phyloP scores from a whole-genome alignment of 2,113 vertebrate species.

The Bubo bubo region DNA sequence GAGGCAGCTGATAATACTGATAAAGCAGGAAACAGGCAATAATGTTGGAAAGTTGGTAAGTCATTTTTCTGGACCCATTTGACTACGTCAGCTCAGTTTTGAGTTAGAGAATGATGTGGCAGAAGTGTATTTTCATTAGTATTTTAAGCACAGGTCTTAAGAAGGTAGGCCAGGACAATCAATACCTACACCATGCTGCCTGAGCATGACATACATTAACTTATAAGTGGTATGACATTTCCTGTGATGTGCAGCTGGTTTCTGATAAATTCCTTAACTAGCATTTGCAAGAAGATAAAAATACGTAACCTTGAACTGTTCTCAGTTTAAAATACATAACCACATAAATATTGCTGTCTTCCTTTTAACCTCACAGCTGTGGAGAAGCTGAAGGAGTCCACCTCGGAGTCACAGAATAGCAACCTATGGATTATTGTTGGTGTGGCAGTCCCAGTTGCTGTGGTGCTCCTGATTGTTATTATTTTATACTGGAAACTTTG shows the following conservation, averaged over 20 bases:
- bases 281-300: background rate
- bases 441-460: constrained; percentile 88
- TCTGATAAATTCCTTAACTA: background rate
- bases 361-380: constrained; percentile 77
- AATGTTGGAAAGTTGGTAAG: background rate
- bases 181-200: background rate
- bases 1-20: background rate
- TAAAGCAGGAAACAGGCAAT: background rate
- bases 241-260: background rate
- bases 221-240: background rate
- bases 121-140: background rate
- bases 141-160: background rate
- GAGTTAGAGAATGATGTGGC: background rate
- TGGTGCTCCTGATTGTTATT: constrained; percentile 88
- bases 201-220: background rate
- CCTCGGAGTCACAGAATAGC: constrained; percentile 83
- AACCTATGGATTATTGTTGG: constrained; percentile 94
- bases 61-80: background rate
- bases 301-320: background rate
- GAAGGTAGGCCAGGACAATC: background rate
- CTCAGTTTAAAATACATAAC: background rate
- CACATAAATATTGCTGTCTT: background rate
- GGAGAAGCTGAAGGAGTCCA: constrained; percentile 79
- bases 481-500: constrained; percentile 99
- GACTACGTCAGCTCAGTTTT: background rate